Conservation (phyloP, 1,140 invertebrate genomes). For the Anastrepha obliqua region DNA sequence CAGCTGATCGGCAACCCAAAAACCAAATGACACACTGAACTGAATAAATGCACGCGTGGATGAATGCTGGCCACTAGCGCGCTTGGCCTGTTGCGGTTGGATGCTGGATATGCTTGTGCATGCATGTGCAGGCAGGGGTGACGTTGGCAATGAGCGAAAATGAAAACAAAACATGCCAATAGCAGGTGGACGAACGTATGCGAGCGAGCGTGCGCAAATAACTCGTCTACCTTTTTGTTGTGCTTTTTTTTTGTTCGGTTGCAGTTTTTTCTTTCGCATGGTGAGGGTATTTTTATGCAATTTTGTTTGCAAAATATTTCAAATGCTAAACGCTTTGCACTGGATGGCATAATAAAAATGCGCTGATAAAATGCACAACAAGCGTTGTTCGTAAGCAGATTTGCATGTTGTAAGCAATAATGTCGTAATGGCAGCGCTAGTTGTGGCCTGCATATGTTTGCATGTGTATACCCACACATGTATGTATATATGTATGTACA, state of each 20-base stretch:
- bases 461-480: no score
- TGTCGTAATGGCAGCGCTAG: not conserved
- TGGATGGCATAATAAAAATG: conserved; percentile 46
- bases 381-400: not conserved
- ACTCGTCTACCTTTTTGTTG: conserved; percentile 21
- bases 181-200: conserved; percentile 10
- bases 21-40: conserved; percentile 32
- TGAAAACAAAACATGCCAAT: not conserved
- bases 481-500: no score
- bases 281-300: not conserved
- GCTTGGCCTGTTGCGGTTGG: not conserved
- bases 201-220: conserved; percentile 19
- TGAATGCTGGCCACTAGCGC: not conserved
- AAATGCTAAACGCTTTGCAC: conserved; percentile 43
- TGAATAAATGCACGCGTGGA: conserved; percentile 13
- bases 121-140: not conserved
- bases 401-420: not conserved
- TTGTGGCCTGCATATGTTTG: not conserved
- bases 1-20: not conserved
- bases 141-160: no score
- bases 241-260: not conserved
- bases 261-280: not conserved
- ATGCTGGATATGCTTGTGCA: not conserved
- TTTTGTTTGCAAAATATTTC: conserved; percentile 32
- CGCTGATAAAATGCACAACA: conserved; percentile 35